Conservation (phyloP, 1,140 invertebrate species). For the Drosophila baimaii region DNA sequence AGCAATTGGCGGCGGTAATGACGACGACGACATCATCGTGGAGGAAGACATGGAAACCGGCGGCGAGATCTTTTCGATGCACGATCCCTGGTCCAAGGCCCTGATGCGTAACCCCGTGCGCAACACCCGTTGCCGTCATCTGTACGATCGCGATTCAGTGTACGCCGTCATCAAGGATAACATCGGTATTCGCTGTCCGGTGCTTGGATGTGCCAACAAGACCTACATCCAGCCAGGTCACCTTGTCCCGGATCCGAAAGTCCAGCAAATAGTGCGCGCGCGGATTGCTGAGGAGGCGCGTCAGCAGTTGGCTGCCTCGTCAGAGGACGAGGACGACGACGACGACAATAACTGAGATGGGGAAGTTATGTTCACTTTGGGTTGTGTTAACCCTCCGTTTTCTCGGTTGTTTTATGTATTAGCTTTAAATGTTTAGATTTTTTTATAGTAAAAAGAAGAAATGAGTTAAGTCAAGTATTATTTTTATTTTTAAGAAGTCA, state of each 20-base stretch:
- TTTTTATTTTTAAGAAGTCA: no score
- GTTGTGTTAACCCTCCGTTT: neutral
- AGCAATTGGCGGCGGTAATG: neutral
- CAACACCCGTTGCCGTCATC: conserved; percentile 54
- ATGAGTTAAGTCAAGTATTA: no score
- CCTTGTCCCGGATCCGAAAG: conserved; percentile 22
- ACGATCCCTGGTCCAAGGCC: conserved; percentile 59
- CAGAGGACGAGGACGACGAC: conserved; percentile 12
- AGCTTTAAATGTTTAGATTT: no score
- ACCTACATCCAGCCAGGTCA: conserved; percentile 30
- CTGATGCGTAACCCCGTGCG: conserved; percentile 52
- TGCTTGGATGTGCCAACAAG: conserved; percentile 49
- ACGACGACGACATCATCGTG: conserved; percentile 20
- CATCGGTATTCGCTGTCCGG: conserved; percentile 36
- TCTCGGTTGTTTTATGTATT: neutral
- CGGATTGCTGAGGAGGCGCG: neutral
- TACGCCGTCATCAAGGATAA: conserved; percentile 28
- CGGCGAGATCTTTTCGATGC: conserved; percentile 32
- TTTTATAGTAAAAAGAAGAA: no score
- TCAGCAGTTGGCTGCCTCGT: neutral
- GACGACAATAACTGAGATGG: no score
- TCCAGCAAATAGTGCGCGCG: neutral
- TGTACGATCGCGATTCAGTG: conserved; percentile 58
- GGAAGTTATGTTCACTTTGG: neutral
- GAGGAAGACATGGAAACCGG: conserved; percentile 10